Percentiles rank a stretch among this genome's conserved stretches.
Conservation (phyloP, 1,140 invertebrate species). For the Panulirus ornatus region DNA sequence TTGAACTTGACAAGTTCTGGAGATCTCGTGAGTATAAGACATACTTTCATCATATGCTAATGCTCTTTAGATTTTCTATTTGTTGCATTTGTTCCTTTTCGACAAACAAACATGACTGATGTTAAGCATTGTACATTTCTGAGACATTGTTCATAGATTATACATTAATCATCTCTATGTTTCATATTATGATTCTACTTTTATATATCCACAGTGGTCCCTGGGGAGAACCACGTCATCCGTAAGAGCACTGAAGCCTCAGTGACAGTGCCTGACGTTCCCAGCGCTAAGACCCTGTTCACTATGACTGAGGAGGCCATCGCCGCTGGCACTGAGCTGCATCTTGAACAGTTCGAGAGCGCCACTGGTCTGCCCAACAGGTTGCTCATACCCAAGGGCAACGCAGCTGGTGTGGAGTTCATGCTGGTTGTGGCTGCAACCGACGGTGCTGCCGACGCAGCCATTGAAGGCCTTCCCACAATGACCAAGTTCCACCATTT, state of each 20-base stretch:
- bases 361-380: slow-evolving; percentile 47
- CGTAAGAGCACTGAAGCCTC: slow-evolving; percentile 14
- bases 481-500: slow-evolving; percentile 24
- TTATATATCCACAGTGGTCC: neutral
- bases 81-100: too few relatives aligned
- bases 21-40: neutral
- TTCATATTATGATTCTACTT: neutral
- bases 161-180: too few relatives aligned
- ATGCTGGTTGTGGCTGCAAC: slow-evolving; percentile 31
- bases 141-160: too few relatives aligned
- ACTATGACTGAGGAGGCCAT: slow-evolving; percentile 28
- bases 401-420: slow-evolving; percentile 21
- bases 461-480: neutral
- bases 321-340: neutral
- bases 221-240: slow-evolving; percentile 25
- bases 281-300: slow-evolving; percentile 32
- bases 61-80: too few relatives aligned
- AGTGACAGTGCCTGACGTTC: slow-evolving; percentile 53
- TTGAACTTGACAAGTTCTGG: neutral
- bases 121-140: too few relatives aligned
- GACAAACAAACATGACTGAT: too few relatives aligned
- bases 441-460: slow-evolving; percentile 28
- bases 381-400: slow-evolving; percentile 57
- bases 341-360: slow-evolving; percentile 28
- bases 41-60: too few relatives aligned